Base-by-base conservation (phyloP, 2,888 invertebrate species). In the Ectemnius cavifrons region DNA sequence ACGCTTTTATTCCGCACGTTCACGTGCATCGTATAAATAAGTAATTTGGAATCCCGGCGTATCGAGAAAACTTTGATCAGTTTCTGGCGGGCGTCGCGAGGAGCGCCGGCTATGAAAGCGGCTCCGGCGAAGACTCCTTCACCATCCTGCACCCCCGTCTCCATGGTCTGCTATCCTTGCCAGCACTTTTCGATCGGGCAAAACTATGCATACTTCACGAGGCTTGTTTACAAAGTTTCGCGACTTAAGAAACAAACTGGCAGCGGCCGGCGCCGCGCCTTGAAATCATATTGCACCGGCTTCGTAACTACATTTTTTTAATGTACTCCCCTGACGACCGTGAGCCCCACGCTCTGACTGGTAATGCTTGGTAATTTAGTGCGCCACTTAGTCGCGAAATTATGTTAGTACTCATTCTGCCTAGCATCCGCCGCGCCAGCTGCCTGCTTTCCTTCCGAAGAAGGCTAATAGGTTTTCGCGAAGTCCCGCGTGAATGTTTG, bases 41-140 rank as follows among this genome's bases (percentile, higher is more conserved):
- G 84, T 87, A 88, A 88, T 88, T 86, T 86, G 78, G 75, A 86
- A 87, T 86, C 87, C 82, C 83, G 83, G 75, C 81, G 82, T 87
- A 87, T 88, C 87, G 87, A 84, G 87, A 85, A 88, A 88, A 88
- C 83, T 88, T 88, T 88, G 87, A 88, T 88, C 87, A 86, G 87
- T 84, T 85, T 79, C 73, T 64, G 75, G 67, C 59, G 37, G 23
- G 23, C 23, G 23, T 2, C 37, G 5, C 37, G 37, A 37, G 37
- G 37, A 37, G 37, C 37, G 8, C 2, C 52, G 52, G 52, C 71
- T 52, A 52, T 52, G 52, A 52, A 16, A 52, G 14, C 14, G 52
- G 52, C 5, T 52, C 52, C n/a, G 16, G 16, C n/a, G 5, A 52
- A 52, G 14, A 52, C n/a, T 16, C 37, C 37, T 37, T 11, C 37